phyloP scores from a whole-genome alignment of 2,113 vertebrate species.

The Riparia riparia region DNA sequence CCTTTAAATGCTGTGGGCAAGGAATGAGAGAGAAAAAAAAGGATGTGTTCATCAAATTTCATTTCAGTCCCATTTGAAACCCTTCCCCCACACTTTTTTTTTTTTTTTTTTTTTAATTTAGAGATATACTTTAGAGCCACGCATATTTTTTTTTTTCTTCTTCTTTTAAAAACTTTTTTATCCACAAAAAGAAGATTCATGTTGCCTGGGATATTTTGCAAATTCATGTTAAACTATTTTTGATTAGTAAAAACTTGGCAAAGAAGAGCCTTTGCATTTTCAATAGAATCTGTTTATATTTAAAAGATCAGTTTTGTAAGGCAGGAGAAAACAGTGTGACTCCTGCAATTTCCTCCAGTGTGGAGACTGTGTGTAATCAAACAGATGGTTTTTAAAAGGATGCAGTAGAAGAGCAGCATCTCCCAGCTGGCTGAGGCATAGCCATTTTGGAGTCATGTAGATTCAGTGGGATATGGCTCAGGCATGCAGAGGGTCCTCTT shows the following conservation, averaged over 20 bases:
- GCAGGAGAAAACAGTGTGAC: background rate
- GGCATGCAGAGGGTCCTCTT: background rate
- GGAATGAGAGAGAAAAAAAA: background rate
- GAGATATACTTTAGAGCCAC: background rate
- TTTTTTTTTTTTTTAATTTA: background rate
- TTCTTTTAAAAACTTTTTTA: background rate
- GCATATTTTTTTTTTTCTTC: background rate
- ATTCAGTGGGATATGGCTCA: background rate
- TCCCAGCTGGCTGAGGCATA: background rate
- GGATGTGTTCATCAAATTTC: conserved; percentile 2
- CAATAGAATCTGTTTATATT: background rate
- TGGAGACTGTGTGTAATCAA: background rate
- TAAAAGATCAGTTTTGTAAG: background rate
- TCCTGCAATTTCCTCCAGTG: background rate
- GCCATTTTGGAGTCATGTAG: rapidly evolving
- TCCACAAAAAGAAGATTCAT: background rate
- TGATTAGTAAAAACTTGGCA: background rate
- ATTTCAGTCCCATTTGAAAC: background rate
- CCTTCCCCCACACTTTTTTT: rapidly evolving
- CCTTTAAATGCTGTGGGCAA: conserved; percentile 39
- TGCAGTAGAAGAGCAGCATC: background rate
- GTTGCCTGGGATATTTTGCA: background rate
- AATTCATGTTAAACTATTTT: background rate
- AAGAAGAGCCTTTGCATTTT: background rate
- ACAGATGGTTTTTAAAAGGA: background rate